Evolutionary conservation across 2,113 vertebrate species (phyloP), one percentile per base, ranked within the genome.

Genomic region (Neodon shergylaensis): DNA sequence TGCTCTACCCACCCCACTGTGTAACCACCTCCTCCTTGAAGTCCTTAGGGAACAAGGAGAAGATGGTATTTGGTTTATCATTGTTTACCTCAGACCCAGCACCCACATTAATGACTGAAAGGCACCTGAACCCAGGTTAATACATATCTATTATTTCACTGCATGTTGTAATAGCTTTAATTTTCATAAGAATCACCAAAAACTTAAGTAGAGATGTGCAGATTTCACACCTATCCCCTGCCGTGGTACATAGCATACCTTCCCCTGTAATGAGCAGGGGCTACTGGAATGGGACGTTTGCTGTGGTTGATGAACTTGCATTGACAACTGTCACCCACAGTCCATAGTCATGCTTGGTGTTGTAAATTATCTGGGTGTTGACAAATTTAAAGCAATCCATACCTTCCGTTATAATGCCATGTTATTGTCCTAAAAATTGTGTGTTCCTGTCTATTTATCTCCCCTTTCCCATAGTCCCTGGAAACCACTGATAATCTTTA

Each of bases 91-190:
- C 10, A 0, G 24, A 39, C 7, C 42, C 1, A 87, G 8, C 0
- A 61, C 33, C 36, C 89, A 79, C 73, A 7, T 33, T 21, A 54
- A 44, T 78, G 28, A 31, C 68, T 86, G 52, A 70, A 63, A 84
- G 17, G 52, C 74, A 84, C 21, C 22, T 85, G 49, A 68, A 54
- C n/a, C 36, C 73, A 92, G 66, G 36, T 26, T 91, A 82, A 63
- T 74, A 65, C 72, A 26, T 91, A 65, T 84, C 33, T 90, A 36
- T 89, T 39, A 83, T 54, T 92, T 78, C 89, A 83, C 28, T 58
- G 16, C 5, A 42, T 74, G 39, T 61, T 76, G 58, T 33, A 58
- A 61, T 44, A 91, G 10, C 44, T 39, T 87, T 74, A 61, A 63
- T 49, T 90, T 83, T n/a, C 68, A 39, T 36, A 78, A 68, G n/a